Evolutionary conservation across 2,797 vertebrate genomes (phyloP).

Genomic region (Cercopithecus petaurista): DNA sequence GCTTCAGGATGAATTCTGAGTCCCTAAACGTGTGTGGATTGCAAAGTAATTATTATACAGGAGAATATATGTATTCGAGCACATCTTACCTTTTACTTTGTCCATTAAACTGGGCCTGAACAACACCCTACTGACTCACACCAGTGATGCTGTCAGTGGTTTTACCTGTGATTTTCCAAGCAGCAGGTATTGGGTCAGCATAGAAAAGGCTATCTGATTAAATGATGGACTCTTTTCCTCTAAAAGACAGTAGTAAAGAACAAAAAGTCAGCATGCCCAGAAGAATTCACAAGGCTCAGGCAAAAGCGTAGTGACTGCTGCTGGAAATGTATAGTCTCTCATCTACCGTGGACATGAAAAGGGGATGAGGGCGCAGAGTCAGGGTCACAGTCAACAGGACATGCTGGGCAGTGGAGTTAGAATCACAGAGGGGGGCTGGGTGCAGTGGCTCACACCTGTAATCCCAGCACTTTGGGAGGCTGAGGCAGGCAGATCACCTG

Average conservation of each 20-base stretch:
- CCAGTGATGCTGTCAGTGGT: neutral
- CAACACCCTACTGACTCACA: slow-evolving; percentile 50
- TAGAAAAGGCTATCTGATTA: neutral
- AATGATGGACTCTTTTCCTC: neutral
- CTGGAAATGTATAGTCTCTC: rapidly evolving
- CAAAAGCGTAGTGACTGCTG: neutral
- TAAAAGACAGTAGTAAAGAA: neutral
- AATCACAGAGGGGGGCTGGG: neutral
- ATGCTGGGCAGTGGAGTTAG: neutral
- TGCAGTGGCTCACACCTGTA: too few species aligned
- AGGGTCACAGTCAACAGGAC: neutral
- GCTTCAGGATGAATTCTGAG: slow-evolving; percentile 16
- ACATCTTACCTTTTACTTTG: slow-evolving; percentile 56
- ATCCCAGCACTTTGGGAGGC: too few species aligned
- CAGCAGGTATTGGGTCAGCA: slow-evolving; percentile 27
- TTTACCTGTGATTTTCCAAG: slow-evolving; percentile 52
- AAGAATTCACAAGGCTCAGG: neutral
- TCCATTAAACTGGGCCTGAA: neutral
- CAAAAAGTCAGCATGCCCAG: neutral
- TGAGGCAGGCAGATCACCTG: too few species aligned
- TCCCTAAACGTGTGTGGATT: neutral
- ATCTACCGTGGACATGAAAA: neutral
- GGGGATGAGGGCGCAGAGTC: too few species aligned
- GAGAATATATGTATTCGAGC: neutral
- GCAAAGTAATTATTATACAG: slow-evolving; percentile 14